Evolutionary conservation across 2,888 invertebrate genomes (phyloP), one percentile per base, ranked within the genome.

Genomic region (Brenthis daphne): DNA sequence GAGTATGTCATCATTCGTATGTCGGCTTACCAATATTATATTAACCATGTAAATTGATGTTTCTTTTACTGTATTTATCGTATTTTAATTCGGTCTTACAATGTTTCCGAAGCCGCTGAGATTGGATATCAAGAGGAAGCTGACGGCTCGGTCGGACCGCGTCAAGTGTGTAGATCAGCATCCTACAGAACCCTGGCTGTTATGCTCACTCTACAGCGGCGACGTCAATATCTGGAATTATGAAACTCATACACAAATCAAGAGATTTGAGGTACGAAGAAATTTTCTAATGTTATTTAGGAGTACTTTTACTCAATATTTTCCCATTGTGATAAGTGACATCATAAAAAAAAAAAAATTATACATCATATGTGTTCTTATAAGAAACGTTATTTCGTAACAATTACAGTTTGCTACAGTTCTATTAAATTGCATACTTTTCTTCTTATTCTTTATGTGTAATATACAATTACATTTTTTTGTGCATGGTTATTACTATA

Each of bases 191-290:
- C 99, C 99, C 76, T 99, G 99, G 99, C 97, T 99, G 95, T 94
- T 99, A 65, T 99, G 98, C 80, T 98, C 99, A 53, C 94, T 99
- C 48, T 99, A 99, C 94, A 99, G 98, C 92, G 99, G 99, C 78
- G 98, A 99, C 92, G 98, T 99, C 79, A 99, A 99, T 94, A 97
- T 99, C 82, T 99, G 99, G 99, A 99, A 99, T 87, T 97, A 98
- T 92, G 99, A 99, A 86, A 97, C 97, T 72, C 99, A 99, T 88
- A 95, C 96, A 79, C 94, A 97, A 77, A 97, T 97, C 76, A 92
- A 92, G 77, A 96, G 97, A 77, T 97, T 98, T 81, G 98, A 98
- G 93, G 96, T 96, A 82, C 80, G 57, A 6, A 54, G 0, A 50
- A 3, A 12, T 50, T 60, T 48, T 50, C 29, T 11, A 2, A 43